Conservation (phyloP, 2,113 vertebrate species). For the Monopterus albus region DNA sequence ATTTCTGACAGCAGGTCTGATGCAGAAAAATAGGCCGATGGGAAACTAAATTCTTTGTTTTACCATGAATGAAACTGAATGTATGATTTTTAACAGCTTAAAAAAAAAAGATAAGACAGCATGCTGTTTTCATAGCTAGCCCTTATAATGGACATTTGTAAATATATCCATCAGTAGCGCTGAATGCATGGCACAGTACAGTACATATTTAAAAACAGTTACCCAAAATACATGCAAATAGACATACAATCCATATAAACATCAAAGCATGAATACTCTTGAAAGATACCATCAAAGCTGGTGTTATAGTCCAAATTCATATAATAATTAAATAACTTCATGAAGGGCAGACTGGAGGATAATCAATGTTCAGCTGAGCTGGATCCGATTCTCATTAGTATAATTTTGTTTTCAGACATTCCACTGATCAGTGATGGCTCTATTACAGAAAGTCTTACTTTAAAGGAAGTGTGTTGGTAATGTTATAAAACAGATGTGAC, state of each 20-base stretch:
- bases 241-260: neutral
- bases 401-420: constrained; percentile 5
- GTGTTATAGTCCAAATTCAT: neutral
- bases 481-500: too few species aligned
- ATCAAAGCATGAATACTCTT: too few species aligned
- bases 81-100: neutral
- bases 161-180: too few species aligned
- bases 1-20: neutral
- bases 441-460: neutral
- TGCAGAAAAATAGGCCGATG: neutral
- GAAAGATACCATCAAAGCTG: neutral
- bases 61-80: neutral
- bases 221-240: neutral
- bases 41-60: neutral
- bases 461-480: constrained; percentile 2
- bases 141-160: too few species aligned
- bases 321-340: neutral
- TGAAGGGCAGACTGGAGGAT: neutral
- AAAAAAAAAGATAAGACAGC: neutral
- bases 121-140: neutral
- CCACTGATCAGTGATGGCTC: constrained; percentile 8
- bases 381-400: constrained; percentile 6
- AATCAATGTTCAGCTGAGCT: constrained; percentile 6
- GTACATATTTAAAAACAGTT: neutral
- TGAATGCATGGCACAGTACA: too few species aligned